Base-by-base conservation (phyloP, 1,140 invertebrate species). In the Aricia agestis region DNA sequence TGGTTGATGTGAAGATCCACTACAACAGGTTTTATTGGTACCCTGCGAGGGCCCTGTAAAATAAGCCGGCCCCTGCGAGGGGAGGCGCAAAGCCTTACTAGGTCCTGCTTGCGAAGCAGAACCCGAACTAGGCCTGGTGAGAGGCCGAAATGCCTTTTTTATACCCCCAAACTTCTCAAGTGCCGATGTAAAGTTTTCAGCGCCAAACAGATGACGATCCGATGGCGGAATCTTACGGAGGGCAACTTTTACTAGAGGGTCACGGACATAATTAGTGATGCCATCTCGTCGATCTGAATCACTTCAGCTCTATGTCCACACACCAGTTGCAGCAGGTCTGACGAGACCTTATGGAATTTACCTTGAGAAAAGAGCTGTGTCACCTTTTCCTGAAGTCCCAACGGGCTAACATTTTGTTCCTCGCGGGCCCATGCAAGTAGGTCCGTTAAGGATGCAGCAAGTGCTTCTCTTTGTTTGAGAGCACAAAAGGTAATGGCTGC, bases 401-500 rank as follows among this genome's bases (percentile, higher is more conserved):
- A 36, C 52, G 32, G 63, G 2, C 19, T 70, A 66, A 67, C n/a
- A 69, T 18, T 66, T 42, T 42, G 52, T 41, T 45, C 18, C 32
- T 69, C 68, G 42, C 17, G 61, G 13, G 72, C 67, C 75, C 75
- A 76, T 0, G 66, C 13, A 1, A 74, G 17, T 6, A 74, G 31
- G n/a, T 58, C 31, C 9, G 11, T 25, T 18, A 77, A n/a, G 25
- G 13, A 32, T n/a, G 32, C 15, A 67, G 57, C 65, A 18, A 76
- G 69, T 13, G 63, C 63, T 59, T 76, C 72, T 65, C 32, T 72
- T 71, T 78, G 77, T 57, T 78, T 78, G 9, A 76, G 31, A 66
- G 71, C 17, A 42, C 77, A 76, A 58, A 72, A 74, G 1, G 74
- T 74, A 5, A 78, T 10, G 1, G 77, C 77, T 1, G 70, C 72